A percentile compares a stretch with the other conserved stretches of the same genome.
phyloP scores from a whole-genome alignment of 2,797 vertebrate species.

The Peromyscus attwateri region DNA sequence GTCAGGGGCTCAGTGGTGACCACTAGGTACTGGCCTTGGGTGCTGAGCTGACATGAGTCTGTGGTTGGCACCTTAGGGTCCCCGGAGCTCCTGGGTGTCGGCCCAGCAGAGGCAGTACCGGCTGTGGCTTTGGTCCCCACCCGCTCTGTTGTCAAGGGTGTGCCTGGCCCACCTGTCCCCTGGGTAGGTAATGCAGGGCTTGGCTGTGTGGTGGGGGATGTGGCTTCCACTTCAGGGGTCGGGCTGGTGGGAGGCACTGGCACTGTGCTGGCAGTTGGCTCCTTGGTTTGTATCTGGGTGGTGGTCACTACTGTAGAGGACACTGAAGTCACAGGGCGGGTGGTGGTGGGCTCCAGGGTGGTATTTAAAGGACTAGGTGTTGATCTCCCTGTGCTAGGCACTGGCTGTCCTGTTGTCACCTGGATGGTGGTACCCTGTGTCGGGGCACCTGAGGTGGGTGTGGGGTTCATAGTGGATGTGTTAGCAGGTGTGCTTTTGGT shows the following conservation, averaged over 20 bases:
- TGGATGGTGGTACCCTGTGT: background rate
- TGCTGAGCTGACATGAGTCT: slow-evolving; percentile 45
- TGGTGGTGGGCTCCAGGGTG: accelerated
- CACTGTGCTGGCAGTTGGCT: background rate
- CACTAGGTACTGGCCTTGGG: slow-evolving; percentile 82
- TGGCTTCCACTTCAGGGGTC: accelerated
- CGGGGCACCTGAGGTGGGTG: background rate
- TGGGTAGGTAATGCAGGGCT: background rate
- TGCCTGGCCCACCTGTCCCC: background rate
- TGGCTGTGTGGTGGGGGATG: background rate
- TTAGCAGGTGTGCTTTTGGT: accelerated
- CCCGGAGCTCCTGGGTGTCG: background rate
- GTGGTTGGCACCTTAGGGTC: slow-evolving; percentile 38
- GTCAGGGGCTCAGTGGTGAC: slow-evolving; percentile 85
- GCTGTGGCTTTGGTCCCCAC: background rate
- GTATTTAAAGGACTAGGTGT: background rate
- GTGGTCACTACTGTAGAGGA: background rate
- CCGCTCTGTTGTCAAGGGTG: background rate
- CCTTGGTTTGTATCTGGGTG: background rate
- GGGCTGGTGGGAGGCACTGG: accelerated
- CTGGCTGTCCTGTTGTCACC: accelerated
- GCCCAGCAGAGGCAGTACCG: background rate
- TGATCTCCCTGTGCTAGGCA: background rate
- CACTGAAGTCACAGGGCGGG: background rate
- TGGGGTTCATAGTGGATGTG: background rate